Percentiles rank a stretch among this genome's conserved stretches.
Conservation (phyloP, 2,797 vertebrate species). For the Hydrolagus colliei region DNA sequence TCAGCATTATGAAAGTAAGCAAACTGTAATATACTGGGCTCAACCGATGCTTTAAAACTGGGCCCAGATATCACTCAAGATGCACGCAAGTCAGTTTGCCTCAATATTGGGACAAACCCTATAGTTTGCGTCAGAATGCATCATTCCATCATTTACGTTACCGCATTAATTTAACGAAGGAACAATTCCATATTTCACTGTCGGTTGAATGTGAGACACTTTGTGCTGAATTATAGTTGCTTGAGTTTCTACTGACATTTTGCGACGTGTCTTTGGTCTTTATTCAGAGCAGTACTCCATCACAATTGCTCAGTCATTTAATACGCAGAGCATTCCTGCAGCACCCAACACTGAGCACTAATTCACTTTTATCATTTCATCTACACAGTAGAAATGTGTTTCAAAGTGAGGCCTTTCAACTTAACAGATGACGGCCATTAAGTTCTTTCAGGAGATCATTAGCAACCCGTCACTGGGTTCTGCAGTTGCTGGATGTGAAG, state of each 20-base stretch:
- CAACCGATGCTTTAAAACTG: background rate
- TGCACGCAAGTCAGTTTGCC: background rate
- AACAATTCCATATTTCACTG: background rate
- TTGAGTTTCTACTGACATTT: background rate
- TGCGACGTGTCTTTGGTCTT: background rate
- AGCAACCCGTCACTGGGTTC: too few species aligned
- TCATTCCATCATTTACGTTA: background rate
- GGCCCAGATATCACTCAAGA: background rate
- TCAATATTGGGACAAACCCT: background rate
- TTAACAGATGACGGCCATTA: background rate
- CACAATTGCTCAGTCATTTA: background rate
- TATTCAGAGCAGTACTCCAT: background rate
- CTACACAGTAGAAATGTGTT: slow-evolving; percentile 2
- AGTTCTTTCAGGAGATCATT: too few species aligned
- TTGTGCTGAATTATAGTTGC: background rate
- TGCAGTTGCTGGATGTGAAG: too few species aligned
- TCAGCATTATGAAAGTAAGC: too few species aligned
- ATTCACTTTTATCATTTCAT: slow-evolving; percentile 13
- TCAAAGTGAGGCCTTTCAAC: background rate
- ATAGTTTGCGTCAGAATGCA: background rate
- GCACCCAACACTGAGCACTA: background rate
- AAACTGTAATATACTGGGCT: too few species aligned
- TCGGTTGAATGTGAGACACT: background rate
- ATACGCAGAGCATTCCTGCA: background rate
- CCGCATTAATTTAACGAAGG: background rate